phyloP scores from a whole-genome alignment of 2,888 invertebrate genomes.

The Trachelus iudaicus region DNA sequence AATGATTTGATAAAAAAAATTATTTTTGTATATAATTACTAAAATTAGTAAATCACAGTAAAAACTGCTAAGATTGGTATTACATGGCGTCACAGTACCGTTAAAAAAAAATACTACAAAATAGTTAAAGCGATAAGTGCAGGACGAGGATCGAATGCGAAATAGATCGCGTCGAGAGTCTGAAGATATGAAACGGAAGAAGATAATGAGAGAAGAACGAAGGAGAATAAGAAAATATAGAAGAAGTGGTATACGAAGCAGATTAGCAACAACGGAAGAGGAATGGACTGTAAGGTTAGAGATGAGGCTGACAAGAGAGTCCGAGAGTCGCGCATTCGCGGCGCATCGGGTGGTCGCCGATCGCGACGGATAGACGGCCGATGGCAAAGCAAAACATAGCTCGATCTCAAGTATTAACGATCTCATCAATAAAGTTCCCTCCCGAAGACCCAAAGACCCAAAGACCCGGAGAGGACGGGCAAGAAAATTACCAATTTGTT shows the following conservation, averaged over 20 bases:
- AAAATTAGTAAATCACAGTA: no score
- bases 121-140: background rate
- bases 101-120: background rate
- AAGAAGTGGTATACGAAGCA: background rate
- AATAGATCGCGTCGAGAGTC: background rate
- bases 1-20: no score
- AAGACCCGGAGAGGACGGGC: constrained; percentile 19
- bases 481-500: constrained; percentile 62
- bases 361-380: constrained; percentile 62
- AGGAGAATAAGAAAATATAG: background rate
- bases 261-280: background rate
- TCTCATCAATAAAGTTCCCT: constrained; percentile 60
- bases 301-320: background rate
- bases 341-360: constrained; percentile 62
- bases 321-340: background rate
- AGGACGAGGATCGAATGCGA: background rate
- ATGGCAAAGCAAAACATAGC: constrained; percentile 47
- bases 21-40: no score
- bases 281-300: background rate
- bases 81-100: background rate
- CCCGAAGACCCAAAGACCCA: constrained; percentile 18
- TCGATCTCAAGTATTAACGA: constrained; percentile 62
- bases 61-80: background rate
- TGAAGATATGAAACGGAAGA: background rate
- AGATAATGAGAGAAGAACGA: background rate